phyloP scores from a whole-genome alignment of 1,140 invertebrate genomes.

The Pseudomyrmex flavicornis region DNA sequence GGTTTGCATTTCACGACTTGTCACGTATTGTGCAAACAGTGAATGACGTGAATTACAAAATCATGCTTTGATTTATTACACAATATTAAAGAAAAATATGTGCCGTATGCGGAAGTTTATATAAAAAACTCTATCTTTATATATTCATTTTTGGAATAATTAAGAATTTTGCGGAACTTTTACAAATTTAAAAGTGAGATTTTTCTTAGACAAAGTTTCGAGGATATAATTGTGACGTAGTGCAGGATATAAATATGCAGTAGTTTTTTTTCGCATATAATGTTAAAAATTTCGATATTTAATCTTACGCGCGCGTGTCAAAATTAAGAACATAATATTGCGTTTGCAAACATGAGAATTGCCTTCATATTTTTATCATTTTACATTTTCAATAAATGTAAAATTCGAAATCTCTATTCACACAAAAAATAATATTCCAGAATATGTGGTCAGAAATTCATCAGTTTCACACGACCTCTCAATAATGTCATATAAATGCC shows the following conservation, averaged over 20 bases:
- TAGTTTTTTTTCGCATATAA: not conserved
- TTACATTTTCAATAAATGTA: not conserved
- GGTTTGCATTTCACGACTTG: slow-evolving; percentile 1
- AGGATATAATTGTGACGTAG: not conserved
- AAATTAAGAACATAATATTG: not conserved
- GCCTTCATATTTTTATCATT: slow-evolving; percentile 10
- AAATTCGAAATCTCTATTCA: not conserved
- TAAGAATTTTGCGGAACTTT: not conserved
- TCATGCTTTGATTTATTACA: not conserved
- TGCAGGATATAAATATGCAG: not conserved
- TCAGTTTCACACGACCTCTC: not conserved
- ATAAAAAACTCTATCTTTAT: not conserved
- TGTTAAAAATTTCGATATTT: not conserved
- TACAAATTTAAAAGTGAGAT: not conserved
- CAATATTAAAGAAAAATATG: not conserved
- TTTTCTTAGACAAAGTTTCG: not conserved
- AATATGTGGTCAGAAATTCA: slow-evolving; percentile 12
- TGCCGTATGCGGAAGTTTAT: not conserved
- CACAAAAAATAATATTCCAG: not conserved
- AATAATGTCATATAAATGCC: not conserved
- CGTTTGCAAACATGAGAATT: not conserved
- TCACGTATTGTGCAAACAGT: not conserved
- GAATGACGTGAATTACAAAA: not conserved
- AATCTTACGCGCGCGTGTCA: not conserved
- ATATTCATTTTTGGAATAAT: not conserved